Percentiles rank a stretch among this genome's conserved stretches.
Conservation (phyloP, 2,797 vertebrate species). For the Lateolabrax maculatus region DNA sequence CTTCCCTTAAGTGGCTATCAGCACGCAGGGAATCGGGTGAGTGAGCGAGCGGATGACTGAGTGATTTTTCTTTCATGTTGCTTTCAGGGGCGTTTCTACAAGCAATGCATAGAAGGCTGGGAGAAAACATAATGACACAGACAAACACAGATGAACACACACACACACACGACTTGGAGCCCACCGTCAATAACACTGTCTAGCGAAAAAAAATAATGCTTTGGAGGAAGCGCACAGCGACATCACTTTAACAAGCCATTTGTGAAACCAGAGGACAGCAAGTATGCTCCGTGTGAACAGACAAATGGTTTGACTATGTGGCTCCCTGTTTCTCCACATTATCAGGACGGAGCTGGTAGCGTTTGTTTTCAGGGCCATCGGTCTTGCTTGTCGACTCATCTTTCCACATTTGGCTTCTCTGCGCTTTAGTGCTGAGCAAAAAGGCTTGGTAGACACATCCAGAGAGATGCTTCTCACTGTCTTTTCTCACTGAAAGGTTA, state of each 20-base stretch:
- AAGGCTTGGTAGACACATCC: conserved; percentile 5
- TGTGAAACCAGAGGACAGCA: conserved; percentile 24
- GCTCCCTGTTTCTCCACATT: conserved; percentile 6
- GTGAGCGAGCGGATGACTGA: conserved; percentile 58
- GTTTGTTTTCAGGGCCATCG: conserved; percentile 20
- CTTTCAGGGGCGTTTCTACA: conserved; percentile 52
- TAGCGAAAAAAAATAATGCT: background rate
- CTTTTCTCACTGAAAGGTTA: conserved; percentile 8
- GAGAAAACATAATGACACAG: conserved; percentile 20
- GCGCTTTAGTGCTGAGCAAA: background rate
- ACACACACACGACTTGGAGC: background rate
- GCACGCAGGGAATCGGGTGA: conserved; percentile 61
- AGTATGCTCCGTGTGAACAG: conserved; percentile 31
- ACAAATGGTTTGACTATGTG: conserved; percentile 9
- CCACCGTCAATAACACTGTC: conserved; percentile 35
- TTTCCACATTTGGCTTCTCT: background rate
- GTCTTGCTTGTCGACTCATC: conserved; percentile 19
- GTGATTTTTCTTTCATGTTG: conserved; percentile 63
- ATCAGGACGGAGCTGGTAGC: background rate
- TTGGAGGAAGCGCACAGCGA: conserved; percentile 12
- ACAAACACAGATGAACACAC: conserved; percentile 17
- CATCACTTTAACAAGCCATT: conserved; percentile 34
- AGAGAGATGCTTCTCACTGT: background rate
- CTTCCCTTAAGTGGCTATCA: conserved; percentile 77
- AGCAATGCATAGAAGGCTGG: conserved; percentile 32